These are phyloP conservation scores for Pyxicephalus adspersus DNA, from an alignment of 2,113 vertebrate species.

Conservation along the genomic window DNA sequence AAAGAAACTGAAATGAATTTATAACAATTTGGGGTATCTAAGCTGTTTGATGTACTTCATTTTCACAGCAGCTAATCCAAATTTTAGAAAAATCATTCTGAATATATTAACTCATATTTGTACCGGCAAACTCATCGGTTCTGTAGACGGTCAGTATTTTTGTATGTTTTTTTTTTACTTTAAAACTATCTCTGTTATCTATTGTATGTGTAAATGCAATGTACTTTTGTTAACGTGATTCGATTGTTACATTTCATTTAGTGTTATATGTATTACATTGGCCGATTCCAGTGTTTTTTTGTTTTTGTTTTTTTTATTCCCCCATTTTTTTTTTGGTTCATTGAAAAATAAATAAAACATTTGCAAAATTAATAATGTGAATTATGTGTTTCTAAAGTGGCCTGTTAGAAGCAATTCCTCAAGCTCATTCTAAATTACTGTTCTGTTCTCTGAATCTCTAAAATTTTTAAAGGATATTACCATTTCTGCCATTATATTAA, in stretches of 20 bases:
- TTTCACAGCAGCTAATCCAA: slow-evolving; percentile 64
- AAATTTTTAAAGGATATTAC: too few species aligned
- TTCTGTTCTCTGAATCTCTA: too few species aligned
- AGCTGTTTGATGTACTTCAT: slow-evolving; percentile 54
- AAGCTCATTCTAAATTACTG: too few species aligned
- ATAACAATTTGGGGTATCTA: slow-evolving; percentile 59
- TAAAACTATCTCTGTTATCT: slow-evolving; percentile 75
- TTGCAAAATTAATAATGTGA: background rate
- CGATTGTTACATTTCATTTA: slow-evolving; percentile 58
- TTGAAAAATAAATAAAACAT: slow-evolving; percentile 46
- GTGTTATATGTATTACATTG: slow-evolving; percentile 65
- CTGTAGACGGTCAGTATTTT: slow-evolving; percentile 82
- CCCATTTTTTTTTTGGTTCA: slow-evolving; percentile 14
- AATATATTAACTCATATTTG: slow-evolving; percentile 71
- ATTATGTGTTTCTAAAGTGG: too few species aligned
- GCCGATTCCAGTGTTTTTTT: slow-evolving; percentile 59
- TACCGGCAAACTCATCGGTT: slow-evolving; percentile 71
- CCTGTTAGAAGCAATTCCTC: too few species aligned
- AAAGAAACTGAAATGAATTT: slow-evolving; percentile 65
- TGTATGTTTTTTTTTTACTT: slow-evolving; percentile 79
- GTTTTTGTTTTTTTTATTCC: too few species aligned
- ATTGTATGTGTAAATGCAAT: slow-evolving; percentile 68
- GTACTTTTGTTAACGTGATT: slow-evolving; percentile 77
- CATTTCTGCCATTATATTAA: too few species aligned
- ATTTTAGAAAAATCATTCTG: slow-evolving; percentile 70